Percentiles rank a stretch among this genome's conserved stretches.
Conservation (phyloP, 1,140 invertebrate genomes). For the Hycleus phaleratus region DNA sequence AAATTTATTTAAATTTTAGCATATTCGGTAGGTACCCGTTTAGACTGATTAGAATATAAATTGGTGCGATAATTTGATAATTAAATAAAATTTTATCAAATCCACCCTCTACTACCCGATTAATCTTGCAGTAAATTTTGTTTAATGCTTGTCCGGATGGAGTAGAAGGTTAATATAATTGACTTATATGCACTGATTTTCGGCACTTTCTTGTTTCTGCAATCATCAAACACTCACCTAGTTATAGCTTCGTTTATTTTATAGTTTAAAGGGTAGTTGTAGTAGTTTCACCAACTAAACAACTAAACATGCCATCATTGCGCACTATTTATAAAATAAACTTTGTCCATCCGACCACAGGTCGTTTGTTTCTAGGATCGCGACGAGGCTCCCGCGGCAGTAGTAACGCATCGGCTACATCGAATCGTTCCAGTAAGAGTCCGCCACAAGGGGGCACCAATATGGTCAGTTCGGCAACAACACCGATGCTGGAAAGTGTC, state of each 20-base stretch:
- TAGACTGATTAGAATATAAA: no score
- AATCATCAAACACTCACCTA: neutral
- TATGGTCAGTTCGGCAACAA: constrained; percentile 34
- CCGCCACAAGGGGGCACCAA: constrained; percentile 39
- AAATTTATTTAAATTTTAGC: no score
- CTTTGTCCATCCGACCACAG: constrained; percentile 27
- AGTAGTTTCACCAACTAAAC: neutral
- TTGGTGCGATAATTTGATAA: no score
- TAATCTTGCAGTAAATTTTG: constrained; percentile 4
- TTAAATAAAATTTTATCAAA: no score
- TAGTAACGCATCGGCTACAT: constrained; percentile 55
- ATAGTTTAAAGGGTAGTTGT: neutral
- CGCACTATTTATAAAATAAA: neutral
- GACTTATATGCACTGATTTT: neutral
- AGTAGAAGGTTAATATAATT: constrained; percentile 12
- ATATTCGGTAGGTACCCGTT: no score
- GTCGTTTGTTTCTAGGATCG: constrained; percentile 53
- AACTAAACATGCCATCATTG: neutral
- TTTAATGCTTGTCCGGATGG: constrained; percentile 10
- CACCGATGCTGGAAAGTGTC: constrained; percentile 49
- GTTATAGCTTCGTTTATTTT: no score
- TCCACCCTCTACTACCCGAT: neutral
- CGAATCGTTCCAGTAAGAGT: constrained; percentile 47
- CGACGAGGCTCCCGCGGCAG: constrained; percentile 58
- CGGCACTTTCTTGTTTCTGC: neutral